Evolutionary conservation across 2,113 vertebrate genomes (phyloP), one percentile per base, ranked within the genome.

Genomic region (Irena cyanogastra): DNA sequence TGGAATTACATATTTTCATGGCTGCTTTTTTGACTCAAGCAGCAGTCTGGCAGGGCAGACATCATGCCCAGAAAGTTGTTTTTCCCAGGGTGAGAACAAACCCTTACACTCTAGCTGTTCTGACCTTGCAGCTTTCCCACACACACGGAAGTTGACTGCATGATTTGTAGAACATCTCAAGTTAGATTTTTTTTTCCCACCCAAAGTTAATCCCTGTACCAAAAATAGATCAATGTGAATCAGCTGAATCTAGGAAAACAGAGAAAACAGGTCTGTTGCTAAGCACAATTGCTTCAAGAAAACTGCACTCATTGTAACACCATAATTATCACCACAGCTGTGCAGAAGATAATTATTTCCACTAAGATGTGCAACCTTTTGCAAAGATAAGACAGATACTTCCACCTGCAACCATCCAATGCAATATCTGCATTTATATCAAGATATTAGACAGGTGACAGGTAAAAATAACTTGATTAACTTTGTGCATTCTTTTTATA

Each of bases 11-110:
- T 52, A 19, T 85, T 88, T 89, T 65, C 31, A 49, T 65, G 35
- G 39, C 30, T 72, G 53, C 11, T 83, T 93, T 54, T 94, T 54
- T 89, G 60, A 93, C 65, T 49, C 63, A 31, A 81, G 60, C 45
- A 75, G 41, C 70, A 88, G 75, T 72, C 71, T 94, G 86, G 53
- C 75, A 83, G 70, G 49, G 63, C 50, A 93, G 71, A 88, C 54
- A 68, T 89, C 59, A 70, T 72, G 57, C 71, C 79, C 49, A 72
- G 79, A 86, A 85, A 85, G 75, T 64, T 90, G 60, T 92, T 94
- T 94, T 95, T 94, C 79, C 60, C 61, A 76, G 66, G 44, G 79
- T 92, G 83, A 92, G 89, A 95, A 92, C 85, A 79, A 83, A 41
- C 57, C 47, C 74, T 92, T 52, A 2, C 65, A 85, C 39, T 83